Percentiles rank a stretch among this genome's conserved stretches.
phyloP scores from a whole-genome alignment of 2,113 vertebrate species.

The Dicrurus megarhynchus region DNA sequence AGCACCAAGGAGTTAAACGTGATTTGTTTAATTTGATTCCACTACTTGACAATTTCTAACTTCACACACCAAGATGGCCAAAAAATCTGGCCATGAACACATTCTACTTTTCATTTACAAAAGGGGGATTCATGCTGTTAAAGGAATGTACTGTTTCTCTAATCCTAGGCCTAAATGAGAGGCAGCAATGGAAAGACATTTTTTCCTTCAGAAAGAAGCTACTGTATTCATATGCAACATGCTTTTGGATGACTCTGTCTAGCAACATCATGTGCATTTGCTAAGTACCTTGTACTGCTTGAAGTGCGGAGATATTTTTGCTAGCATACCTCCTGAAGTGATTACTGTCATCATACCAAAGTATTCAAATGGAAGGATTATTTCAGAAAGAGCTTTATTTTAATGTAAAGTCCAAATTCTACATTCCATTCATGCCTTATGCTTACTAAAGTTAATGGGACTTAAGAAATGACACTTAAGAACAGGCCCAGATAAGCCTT shows the following conservation, averaged over 20 bases:
- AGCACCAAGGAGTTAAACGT: background rate
- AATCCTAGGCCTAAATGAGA: slow-evolving; percentile 10
- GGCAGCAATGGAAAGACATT: slow-evolving; percentile 1
- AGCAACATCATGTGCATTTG: background rate
- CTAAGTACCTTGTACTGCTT: background rate
- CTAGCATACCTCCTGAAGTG: background rate
- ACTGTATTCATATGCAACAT: background rate
- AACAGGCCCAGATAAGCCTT: background rate
- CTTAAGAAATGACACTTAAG: background rate
- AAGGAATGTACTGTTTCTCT: slow-evolving; percentile 30
- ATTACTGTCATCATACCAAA: background rate
- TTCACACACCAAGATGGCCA: background rate
- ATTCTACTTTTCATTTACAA: background rate
- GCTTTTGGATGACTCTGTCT: background rate
- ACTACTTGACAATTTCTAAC: background rate
- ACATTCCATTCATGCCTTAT: background rate
- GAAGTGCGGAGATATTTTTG: background rate
- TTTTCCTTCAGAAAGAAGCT: slow-evolving; percentile 12
- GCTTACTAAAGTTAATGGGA: background rate
- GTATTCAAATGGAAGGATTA: background rate
- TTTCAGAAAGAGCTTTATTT: background rate
- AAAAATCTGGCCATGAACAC: background rate
- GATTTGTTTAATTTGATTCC: background rate
- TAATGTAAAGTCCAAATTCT: background rate
- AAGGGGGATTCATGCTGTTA: background rate